Evolutionary conservation across 2,797 vertebrate genomes (phyloP).

Genomic region (Neosilurus mollespiculum): DNA sequence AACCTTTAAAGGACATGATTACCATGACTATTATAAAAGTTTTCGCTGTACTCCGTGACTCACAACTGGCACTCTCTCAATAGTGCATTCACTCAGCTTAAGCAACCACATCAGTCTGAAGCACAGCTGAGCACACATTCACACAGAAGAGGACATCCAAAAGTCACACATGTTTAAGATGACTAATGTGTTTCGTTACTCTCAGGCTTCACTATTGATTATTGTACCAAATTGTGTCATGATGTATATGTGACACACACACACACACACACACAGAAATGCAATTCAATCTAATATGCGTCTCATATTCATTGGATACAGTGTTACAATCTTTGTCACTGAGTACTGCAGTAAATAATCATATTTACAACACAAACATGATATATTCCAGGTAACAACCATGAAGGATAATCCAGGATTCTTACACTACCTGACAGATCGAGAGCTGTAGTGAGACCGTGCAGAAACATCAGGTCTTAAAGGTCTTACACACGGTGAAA

Average conservation of each 20-base stretch:
- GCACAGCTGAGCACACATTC: slow-evolving; percentile 14
- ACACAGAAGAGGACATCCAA: slow-evolving; percentile 31
- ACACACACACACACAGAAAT: background rate
- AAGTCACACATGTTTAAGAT: slow-evolving; percentile 20
- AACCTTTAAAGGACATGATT: slow-evolving; percentile 23
- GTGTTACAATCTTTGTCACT: background rate
- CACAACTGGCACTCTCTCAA: slow-evolving; percentile 27
- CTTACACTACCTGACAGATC: background rate
- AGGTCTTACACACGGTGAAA: background rate
- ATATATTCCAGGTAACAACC: background rate
- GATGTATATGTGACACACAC: background rate
- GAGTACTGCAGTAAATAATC: slow-evolving; percentile 4
- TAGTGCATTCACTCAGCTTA: slow-evolving; percentile 1
- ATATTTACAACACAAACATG: slow-evolving; percentile 13
- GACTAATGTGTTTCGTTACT: slow-evolving; percentile 11
- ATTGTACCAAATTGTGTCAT: background rate
- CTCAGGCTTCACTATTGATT: slow-evolving; percentile 7
- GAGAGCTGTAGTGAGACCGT: background rate
- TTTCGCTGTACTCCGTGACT: slow-evolving; percentile 20
- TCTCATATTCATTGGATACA: background rate
- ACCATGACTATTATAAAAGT: background rate
- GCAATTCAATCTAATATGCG: background rate
- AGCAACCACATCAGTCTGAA: slow-evolving; percentile 33
- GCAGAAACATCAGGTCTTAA: background rate
- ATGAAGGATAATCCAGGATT: slow-evolving; percentile 8